Evolutionary conservation across 2,797 vertebrate species (phyloP).

Genomic region (Peromyscus aztecus): DNA sequence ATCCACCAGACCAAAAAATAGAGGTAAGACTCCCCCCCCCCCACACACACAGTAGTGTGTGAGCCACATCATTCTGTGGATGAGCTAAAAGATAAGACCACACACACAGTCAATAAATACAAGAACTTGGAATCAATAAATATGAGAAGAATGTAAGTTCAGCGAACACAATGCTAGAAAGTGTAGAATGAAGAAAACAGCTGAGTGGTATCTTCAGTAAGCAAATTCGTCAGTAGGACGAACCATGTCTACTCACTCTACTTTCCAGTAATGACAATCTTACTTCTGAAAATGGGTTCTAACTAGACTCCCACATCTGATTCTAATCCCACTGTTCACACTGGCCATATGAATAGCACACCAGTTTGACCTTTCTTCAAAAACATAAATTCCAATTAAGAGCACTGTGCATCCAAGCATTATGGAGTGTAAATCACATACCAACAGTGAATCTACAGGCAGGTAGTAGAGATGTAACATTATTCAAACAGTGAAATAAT

Average conservation of each 20-base stretch:
- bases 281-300: conserved; percentile 25
- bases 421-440: conserved; percentile 38
- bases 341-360: not conserved
- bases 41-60: not conserved
- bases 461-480: conserved; percentile 46
- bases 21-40: not conserved
- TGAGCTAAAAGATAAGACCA: conserved; percentile 35
- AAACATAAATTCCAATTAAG: conserved; percentile 38
- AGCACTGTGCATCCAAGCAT: not conserved
- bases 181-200: not conserved
- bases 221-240: conserved; percentile 5
- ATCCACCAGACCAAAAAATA: conserved; percentile 14
- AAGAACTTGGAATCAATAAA: conserved; percentile 48
- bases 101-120: not conserved
- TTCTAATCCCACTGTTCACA: conserved; percentile 24
- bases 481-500: conserved; percentile 55
- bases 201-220: conserved; percentile 28
- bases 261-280: not conserved
- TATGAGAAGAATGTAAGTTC: conserved; percentile 29
- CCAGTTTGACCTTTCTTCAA: conserved; percentile 8
- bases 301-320: not conserved
- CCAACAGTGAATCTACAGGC: not conserved
- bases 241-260: not conserved
- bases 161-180: not conserved
- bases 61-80: not conserved